These are phyloP conservation scores for Dasypus novemcinctus DNA, from an alignment of 2,113 vertebrate species.

Conservation along the genomic window DNA sequence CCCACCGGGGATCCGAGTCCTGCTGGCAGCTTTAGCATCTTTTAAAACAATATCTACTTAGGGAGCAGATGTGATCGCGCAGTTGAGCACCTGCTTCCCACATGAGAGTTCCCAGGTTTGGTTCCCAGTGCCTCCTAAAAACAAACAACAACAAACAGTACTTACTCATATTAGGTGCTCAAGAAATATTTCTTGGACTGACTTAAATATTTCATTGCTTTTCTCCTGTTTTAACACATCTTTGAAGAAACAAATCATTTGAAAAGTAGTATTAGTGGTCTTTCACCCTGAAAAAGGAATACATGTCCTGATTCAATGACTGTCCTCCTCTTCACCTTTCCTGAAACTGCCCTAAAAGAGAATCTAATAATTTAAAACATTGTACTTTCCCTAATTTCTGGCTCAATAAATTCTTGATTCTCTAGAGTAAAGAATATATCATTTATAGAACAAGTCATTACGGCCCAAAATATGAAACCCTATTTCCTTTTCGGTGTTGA, in stretches of 20 bases:
- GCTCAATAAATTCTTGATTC: neutral
- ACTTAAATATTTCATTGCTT: neutral
- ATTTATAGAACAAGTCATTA: neutral
- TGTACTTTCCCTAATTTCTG: neutral
- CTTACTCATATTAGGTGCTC: neutral
- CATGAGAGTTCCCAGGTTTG: too few species aligned
- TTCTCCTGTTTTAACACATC: neutral
- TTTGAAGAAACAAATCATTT: neutral
- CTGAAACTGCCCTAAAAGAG: neutral
- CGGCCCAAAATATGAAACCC: neutral
- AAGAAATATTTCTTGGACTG: neutral
- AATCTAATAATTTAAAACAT: neutral
- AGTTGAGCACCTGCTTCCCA: too few species aligned
- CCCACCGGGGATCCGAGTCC: neutral
- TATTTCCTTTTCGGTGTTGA: neutral
- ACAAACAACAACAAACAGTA: too few species aligned
- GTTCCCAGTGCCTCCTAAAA: too few species aligned
- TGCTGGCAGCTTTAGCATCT: neutral
- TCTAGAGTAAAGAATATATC: neutral
- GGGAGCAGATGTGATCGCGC: too few species aligned
- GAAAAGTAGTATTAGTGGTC: neutral
- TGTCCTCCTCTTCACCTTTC: neutral
- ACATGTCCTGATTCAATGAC: neutral
- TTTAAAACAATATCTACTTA: neutral
- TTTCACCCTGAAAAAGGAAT: neutral